These are phyloP conservation scores for Augochlora pura DNA, from an alignment of 1,140 invertebrate species.

Conservation along the genomic window DNA sequence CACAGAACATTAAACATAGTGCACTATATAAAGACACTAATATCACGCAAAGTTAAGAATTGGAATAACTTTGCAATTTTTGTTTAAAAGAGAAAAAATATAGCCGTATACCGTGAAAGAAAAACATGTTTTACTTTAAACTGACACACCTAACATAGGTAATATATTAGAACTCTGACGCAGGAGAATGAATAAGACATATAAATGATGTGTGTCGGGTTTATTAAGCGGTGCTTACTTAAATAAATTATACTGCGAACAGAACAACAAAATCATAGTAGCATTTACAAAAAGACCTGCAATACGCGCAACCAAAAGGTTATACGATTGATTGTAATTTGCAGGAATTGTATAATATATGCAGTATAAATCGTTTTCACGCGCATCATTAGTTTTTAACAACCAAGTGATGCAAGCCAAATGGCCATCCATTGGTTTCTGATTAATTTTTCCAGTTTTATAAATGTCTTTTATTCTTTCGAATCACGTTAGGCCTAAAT, in stretches of 20 bases:
- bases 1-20: conserved; percentile 58
- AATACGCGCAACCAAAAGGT: conserved; percentile 30
- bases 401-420: conserved; percentile 14
- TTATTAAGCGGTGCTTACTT: conserved; percentile 39
- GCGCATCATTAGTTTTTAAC: not conserved
- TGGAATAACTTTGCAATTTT: conserved; percentile 50
- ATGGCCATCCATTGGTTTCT: conserved; percentile 17
- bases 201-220: conserved; percentile 27
- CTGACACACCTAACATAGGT: conserved; percentile 20
- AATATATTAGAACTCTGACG: conserved; percentile 7
- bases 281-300: conserved; percentile 20
- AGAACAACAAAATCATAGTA: conserved; percentile 27
- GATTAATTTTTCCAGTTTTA: conserved; percentile 23
- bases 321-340: conserved; percentile 2
- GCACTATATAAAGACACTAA: conserved; percentile 40
- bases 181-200: conserved; percentile 33
- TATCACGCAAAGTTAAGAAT: conserved; percentile 53
- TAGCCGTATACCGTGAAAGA: conserved; percentile 19
- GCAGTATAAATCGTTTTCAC: not conserved
- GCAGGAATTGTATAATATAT: conserved; percentile 6
- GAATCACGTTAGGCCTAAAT: not conserved
- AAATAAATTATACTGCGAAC: conserved; percentile 35
- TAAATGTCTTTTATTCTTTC: not conserved
- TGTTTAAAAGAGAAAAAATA: conserved; percentile 28
- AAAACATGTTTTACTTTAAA: conserved; percentile 25